Percentiles rank a stretch among this genome's conserved stretches.
These are phyloP conservation scores for Drosophila littoralis DNA, from an alignment of 1,140 invertebrate genomes.

Conservation along the genomic window DNA sequence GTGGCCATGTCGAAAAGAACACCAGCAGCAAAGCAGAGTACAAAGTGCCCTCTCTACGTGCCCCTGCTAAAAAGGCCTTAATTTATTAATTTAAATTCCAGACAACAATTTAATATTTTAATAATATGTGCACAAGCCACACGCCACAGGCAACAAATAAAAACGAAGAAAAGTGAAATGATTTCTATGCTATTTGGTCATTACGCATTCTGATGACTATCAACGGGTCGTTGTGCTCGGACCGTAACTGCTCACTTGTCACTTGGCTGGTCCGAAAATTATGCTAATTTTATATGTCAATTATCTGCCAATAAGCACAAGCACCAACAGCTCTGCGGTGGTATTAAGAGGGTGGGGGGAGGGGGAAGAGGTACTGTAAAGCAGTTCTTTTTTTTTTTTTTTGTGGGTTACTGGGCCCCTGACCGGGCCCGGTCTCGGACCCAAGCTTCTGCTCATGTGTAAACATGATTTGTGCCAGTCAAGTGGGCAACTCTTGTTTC, in stretches of 20 bases:
- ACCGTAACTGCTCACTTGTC: constrained; percentile 59
- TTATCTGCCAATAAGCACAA: constrained; percentile 81
- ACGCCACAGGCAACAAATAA: constrained; percentile 2
- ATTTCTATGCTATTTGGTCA: constrained; percentile 62
- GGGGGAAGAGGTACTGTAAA: not conserved
- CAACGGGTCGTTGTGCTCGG: constrained; percentile 38
- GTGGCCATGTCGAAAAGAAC: constrained; percentile 9
- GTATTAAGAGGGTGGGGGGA: not conserved
- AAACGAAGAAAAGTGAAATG: constrained; percentile 68
- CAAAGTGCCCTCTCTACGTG: not conserved
- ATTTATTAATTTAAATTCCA: constrained; percentile 80
- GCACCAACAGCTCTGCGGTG: constrained; percentile 9
- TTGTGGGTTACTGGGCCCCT: constrained; percentile 58
- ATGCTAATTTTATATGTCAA: constrained; percentile 83
- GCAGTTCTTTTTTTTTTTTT: constrained; percentile 26
- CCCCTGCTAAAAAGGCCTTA: constrained; percentile 35
- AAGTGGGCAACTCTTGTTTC: constrained; percentile 59
- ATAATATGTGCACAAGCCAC: constrained; percentile 50
- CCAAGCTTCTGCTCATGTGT: constrained; percentile 64
- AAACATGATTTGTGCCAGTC: constrained; percentile 78
- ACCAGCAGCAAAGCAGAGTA: constrained; percentile 15
- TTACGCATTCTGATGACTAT: constrained; percentile 76
- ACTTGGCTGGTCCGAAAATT: constrained; percentile 66
- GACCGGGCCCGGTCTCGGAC: constrained; percentile 12
- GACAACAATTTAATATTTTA: constrained; percentile 59